Percentiles rank a stretch among this genome's conserved stretches.
These are phyloP conservation scores for Beris morrisii DNA, from an alignment of 2,888 invertebrate genomes.

Conservation along the genomic window DNA sequence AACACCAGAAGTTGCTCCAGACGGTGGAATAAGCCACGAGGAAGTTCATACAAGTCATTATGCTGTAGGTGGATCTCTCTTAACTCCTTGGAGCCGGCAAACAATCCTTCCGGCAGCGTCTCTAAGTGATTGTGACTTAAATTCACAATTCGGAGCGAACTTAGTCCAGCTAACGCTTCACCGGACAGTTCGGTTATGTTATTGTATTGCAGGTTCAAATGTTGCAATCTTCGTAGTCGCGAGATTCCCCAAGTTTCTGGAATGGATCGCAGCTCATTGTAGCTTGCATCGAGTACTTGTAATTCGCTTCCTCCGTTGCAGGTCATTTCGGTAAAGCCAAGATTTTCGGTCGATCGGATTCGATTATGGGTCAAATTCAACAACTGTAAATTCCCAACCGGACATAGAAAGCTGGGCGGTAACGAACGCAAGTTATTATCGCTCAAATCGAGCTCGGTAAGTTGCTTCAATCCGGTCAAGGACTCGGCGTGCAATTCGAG, in stretches of 20 bases:
- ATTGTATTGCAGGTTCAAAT: constrained; percentile 80
- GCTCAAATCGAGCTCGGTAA: constrained; percentile 78
- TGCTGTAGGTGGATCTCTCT: constrained; percentile 82
- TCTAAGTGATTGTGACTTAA: constrained; percentile 84
- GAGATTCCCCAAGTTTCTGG: constrained; percentile 76
- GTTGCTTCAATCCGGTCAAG: constrained; percentile 75
- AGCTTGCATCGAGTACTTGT: constrained; percentile 76
- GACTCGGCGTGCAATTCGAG: constrained; percentile 74
- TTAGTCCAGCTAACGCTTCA: constrained; percentile 77
- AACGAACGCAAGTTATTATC: constrained; percentile 81
- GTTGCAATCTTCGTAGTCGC: constrained; percentile 74
- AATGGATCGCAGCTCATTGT: constrained; percentile 73
- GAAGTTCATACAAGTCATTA: constrained; percentile 80
- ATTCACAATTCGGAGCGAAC: constrained; percentile 79
- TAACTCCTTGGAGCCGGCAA: constrained; percentile 78
- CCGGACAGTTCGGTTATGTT: constrained; percentile 79
- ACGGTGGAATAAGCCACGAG: constrained; percentile 80
- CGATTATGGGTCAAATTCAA: constrained; percentile 85
- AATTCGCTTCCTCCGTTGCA: constrained; percentile 71
- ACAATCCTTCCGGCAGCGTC: constrained; percentile 78
- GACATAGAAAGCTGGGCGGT: constrained; percentile 78
- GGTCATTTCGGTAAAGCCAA: constrained; percentile 66
- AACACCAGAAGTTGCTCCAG: constrained; percentile 82
- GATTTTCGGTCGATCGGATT: constrained; percentile 74
- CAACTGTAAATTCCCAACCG: constrained; percentile 75